A percentile compares a stretch with the other conserved stretches of the same genome.
These are phyloP conservation scores for Vanacampus margaritifer DNA, from an alignment of 2,113 vertebrate species.

Conservation along the genomic window DNA sequence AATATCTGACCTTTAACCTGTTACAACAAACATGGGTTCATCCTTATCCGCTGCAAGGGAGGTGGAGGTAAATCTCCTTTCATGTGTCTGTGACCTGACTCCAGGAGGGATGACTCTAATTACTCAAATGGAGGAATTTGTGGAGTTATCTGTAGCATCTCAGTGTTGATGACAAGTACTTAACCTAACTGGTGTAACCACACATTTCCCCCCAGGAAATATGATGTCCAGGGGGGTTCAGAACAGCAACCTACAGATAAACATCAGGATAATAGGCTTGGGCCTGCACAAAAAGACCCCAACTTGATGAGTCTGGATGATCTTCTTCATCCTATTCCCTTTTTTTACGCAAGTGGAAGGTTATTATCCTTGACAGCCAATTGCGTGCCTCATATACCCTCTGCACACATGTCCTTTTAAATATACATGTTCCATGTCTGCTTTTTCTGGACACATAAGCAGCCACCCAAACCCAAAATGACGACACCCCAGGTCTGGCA, in stretches of 20 bases:
- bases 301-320: slow-evolving; percentile 3
- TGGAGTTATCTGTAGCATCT: slow-evolving; percentile 28
- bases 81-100: slow-evolving; percentile 1
- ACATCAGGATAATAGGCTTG: slow-evolving; percentile 27
- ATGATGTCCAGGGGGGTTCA: slow-evolving; percentile 33
- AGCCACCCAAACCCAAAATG: slow-evolving; percentile 1
- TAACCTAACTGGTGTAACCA: not conserved
- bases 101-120: slow-evolving; percentile 28
- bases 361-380: slow-evolving; percentile 10
- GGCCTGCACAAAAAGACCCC: slow-evolving; percentile 19
- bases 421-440: slow-evolving; percentile 28
- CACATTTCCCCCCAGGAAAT: slow-evolving; percentile 32
- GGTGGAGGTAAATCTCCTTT: slow-evolving; percentile 23
- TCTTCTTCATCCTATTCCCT: slow-evolving; percentile 18
- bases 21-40: slow-evolving; percentile 22
- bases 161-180: slow-evolving; percentile 33
- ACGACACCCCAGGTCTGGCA: slow-evolving; percentile 33
- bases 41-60: slow-evolving; percentile 32
- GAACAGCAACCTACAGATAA: slow-evolving; percentile 41
- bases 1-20: slow-evolving; percentile 30
- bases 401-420: slow-evolving; percentile 35
- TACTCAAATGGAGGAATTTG: slow-evolving; percentile 36
- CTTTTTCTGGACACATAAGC: slow-evolving; percentile 10
- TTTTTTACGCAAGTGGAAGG: slow-evolving; percentile 23
- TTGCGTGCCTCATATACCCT: slow-evolving; percentile 14